These are phyloP conservation scores for Ctenopoma multispine DNA, from an alignment of 2,797 vertebrate genomes.

Conservation along the genomic window DNA sequence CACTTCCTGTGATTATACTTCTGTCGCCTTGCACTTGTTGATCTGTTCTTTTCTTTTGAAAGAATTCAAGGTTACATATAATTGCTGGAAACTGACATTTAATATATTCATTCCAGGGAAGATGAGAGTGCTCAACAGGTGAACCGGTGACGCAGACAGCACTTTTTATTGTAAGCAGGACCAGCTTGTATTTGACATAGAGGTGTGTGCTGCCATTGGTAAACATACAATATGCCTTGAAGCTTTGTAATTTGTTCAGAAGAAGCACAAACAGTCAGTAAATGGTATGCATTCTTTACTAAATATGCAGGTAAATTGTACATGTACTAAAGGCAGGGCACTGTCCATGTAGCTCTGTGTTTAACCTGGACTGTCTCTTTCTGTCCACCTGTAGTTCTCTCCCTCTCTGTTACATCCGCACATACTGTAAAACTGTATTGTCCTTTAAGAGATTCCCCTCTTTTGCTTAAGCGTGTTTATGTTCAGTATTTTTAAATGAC, in stretches of 20 bases:
- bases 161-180: slow-evolving; percentile 33
- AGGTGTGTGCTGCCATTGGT: slow-evolving; percentile 74
- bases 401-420: neutral
- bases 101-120: neutral
- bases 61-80: neutral
- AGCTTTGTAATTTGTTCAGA: slow-evolving; percentile 41
- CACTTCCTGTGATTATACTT: neutral
- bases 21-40: neutral
- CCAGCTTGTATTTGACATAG: slow-evolving; percentile 75
- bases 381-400: neutral
- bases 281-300: slow-evolving; percentile 3
- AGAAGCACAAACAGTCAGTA: slow-evolving; percentile 5
- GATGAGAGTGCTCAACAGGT: neutral
- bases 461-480: neutral
- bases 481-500: neutral
- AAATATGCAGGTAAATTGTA: neutral
- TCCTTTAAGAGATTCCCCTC: neutral
- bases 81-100: slow-evolving; percentile 2
- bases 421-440: neutral
- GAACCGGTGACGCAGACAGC: slow-evolving; percentile 6
- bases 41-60: neutral
- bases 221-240: slow-evolving; percentile 65
- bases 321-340: slow-evolving; percentile 41
- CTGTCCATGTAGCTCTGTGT: neutral
- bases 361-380: neutral